Evolutionary conservation across 2,113 vertebrate genomes (phyloP), one percentile per base, ranked within the genome.

Genomic region (Solea solea): DNA sequence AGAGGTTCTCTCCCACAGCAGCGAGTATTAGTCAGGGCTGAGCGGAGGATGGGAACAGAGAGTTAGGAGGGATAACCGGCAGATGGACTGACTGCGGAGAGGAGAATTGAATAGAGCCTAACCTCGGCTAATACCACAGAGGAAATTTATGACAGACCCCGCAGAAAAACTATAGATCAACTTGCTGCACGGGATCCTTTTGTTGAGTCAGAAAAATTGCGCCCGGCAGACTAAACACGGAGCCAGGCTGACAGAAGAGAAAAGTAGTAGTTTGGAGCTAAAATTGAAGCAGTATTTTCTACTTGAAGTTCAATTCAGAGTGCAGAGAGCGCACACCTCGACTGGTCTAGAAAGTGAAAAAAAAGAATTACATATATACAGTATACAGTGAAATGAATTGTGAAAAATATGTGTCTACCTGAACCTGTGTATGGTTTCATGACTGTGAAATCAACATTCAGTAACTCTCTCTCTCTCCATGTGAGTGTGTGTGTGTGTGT

Each of bases 1-100:
- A 85, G 79, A 81, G 75, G 61, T 66, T 69, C 57, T 81, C 77
- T 68, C 63, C 78, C 48, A 65, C 65, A 74, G 81, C 74, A 74
- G 65, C 1, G 64, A 78, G 89, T 64, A 82, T 88, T 85, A 90
- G 68, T 61, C 51, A 0, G 72, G 72, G 78, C 82, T 74, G 82
- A 81, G 79, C 76, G 64, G 76, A 66, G 85, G 80, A 85, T 90
- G 82, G 86, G 83, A 70, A 84, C 56, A 74, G 86, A 74, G 86
- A 77, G 88, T 90, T 87, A 87, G 71, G 72, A 60, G 78, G 89
- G 88, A 90, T 92, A 89, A 90, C 82, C 81, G 80, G 70, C 75
- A 86, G 88, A 92, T 67, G 78, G 86, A 92, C 82, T 85, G 79
- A 90, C 90, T 84, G 85, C 64, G 1, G 89, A 82, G 90, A 88